Conservation (phyloP, 2,113 vertebrate genomes). For the Anguilla japonica region DNA sequence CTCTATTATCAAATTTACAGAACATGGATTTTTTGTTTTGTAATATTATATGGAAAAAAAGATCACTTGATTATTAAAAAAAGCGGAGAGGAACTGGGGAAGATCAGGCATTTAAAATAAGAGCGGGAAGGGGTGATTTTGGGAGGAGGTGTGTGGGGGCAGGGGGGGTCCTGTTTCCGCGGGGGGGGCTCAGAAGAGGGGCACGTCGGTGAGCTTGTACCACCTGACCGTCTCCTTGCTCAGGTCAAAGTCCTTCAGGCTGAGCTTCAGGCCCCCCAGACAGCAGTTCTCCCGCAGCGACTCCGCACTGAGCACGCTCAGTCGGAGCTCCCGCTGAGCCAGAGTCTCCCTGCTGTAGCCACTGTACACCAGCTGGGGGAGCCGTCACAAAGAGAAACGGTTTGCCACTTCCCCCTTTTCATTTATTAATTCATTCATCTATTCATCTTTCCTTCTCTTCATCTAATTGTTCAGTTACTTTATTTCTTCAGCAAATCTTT, state of each 20-base stretch:
- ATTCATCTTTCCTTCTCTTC: not conserved
- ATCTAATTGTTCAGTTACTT: too few relatives aligned
- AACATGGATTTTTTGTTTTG: slow-evolving; percentile 53
- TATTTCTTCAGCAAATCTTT: too few relatives aligned
- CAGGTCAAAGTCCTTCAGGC: slow-evolving; percentile 94
- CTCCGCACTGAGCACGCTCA: slow-evolving; percentile 94
- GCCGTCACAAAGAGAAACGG: not conserved
- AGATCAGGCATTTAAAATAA: slow-evolving; percentile 30
- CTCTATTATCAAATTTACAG: slow-evolving; percentile 72
- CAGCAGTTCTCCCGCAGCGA: slow-evolving; percentile 95
- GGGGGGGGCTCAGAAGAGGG: slow-evolving; percentile 73
- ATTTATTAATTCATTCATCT: not conserved
- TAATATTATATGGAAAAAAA: slow-evolving; percentile 53
- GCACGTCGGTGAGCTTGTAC: slow-evolving; percentile 26
- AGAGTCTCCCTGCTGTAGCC: slow-evolving; percentile 90
- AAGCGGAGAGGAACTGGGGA: slow-evolving; percentile 58
- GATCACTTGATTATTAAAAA: slow-evolving; percentile 43
- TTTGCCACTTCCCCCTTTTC: not conserved
- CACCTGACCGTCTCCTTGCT: slow-evolving; percentile 80
- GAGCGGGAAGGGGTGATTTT: slow-evolving; percentile 17
- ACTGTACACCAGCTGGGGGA: slow-evolving; percentile 87
- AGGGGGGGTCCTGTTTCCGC: slow-evolving; percentile 21
- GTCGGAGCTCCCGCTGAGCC: slow-evolving; percentile 87
- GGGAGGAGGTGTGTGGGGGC: not conserved
- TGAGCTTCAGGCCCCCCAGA: slow-evolving; percentile 88